phyloP scores from a whole-genome alignment of 2,113 vertebrate species.

The Typhlomys cinereus region DNA sequence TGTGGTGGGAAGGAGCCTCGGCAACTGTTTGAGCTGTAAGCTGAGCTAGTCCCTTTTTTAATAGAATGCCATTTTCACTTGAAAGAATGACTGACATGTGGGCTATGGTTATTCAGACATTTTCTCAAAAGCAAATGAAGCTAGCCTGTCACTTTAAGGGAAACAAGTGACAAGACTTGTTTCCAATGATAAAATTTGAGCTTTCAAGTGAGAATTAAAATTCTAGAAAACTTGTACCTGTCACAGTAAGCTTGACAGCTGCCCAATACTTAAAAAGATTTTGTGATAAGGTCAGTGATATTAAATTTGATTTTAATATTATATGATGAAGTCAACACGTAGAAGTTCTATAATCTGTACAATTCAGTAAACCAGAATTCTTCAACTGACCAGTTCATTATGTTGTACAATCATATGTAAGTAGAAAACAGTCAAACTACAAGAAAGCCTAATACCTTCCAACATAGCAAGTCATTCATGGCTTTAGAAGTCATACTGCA shows the following conservation, averaged over 20 bases:
- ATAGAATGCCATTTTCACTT: conserved; percentile 64
- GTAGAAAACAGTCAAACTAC: conserved; percentile 12
- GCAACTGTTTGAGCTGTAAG: conserved; percentile 17
- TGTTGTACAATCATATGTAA: neutral
- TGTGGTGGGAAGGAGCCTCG: neutral
- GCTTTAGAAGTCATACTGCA: conserved; percentile 4
- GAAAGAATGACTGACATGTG: conserved; percentile 57
- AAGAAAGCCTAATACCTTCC: conserved; percentile 9
- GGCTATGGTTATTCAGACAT: conserved; percentile 57
- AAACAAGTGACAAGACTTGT: conserved; percentile 58
- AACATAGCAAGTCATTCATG: neutral
- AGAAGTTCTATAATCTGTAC: neutral
- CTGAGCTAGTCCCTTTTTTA: conserved; percentile 58
- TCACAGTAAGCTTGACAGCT: conserved; percentile 51
- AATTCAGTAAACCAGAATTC: conserved; percentile 6
- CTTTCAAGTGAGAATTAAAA: conserved; percentile 66
- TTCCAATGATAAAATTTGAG: conserved; percentile 58
- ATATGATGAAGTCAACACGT: conserved; percentile 26
- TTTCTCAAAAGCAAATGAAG: conserved; percentile 67
- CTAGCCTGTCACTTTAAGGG: conserved; percentile 58
- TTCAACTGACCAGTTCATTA: conserved; percentile 37
- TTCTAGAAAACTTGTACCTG: conserved; percentile 50
- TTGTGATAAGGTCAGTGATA: conserved; percentile 50
- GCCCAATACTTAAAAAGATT: conserved; percentile 31
- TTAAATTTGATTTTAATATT: conserved; percentile 47